A percentile compares a stretch with the other conserved stretches of the same genome.
phyloP scores from a whole-genome alignment of 2,113 vertebrate genomes.

The Ptilorrhoa leucosticta region DNA sequence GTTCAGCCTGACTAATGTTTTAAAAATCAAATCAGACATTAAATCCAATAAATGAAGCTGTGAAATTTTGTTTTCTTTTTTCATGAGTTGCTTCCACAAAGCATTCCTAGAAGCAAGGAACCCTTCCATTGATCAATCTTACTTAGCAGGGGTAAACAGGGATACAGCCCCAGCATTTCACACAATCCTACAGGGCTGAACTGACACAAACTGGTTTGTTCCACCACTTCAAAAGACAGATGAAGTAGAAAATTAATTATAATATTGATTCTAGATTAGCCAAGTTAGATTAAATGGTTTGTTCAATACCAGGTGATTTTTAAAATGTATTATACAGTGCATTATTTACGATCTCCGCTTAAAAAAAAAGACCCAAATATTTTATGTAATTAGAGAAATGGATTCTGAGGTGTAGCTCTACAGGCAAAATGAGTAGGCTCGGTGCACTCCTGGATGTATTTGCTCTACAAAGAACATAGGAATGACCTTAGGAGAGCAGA shows the following conservation, averaged over 20 bases:
- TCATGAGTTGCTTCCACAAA: background rate
- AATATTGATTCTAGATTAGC: conserved; percentile 7
- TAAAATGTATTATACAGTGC: background rate
- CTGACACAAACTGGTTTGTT: background rate
- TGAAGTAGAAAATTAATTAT: conserved; percentile 18
- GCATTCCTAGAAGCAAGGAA: background rate
- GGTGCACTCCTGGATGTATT: background rate
- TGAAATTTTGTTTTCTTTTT: background rate
- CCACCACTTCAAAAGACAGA: background rate
- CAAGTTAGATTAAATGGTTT: background rate
- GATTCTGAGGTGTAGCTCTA: background rate
- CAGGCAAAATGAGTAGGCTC: background rate
- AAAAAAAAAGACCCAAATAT: background rate
- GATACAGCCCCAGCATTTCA: background rate
- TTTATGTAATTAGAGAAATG: background rate
- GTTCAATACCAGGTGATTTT: background rate
- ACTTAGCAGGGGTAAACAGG: background rate
- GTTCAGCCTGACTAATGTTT: background rate
- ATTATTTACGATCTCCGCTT: background rate
- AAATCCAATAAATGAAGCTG: background rate
- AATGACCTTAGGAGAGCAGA: background rate
- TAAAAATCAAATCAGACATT: background rate
- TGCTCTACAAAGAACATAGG: background rate
- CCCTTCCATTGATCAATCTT: background rate
- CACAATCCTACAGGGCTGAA: background rate